Base-by-base conservation (phyloP, 1,140 invertebrate species). In the Bombus terrestris region DNA sequence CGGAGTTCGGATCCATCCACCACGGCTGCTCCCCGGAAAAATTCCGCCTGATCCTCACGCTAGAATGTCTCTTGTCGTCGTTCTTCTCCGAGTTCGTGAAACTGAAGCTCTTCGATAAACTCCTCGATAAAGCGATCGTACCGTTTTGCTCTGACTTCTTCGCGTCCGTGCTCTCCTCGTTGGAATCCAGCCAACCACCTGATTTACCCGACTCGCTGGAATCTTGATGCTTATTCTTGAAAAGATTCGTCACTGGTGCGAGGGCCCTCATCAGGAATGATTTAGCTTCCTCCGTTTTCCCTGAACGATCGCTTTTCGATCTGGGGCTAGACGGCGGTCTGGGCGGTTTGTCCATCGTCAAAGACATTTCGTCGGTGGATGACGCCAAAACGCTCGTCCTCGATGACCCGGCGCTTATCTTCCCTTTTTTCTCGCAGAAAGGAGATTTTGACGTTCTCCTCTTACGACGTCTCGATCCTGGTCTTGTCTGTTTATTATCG, bases 231-330 rank as follows among this genome's bases (percentile, higher is more conserved):
- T 96, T 96, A n/a, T 93, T 92, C 93, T 96, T 97, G 91, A 97
- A 97, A 28, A 97, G 93, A 93, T 96, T 97, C 1, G 97, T 96
- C 5, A 97, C 97, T 0, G 97, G 97, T 57, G 96, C 96, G 80
- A 97, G 91, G 28, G 97, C 97, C 92, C 97, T 94, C 92, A 97
- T 97, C 68, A 98, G 93, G 91, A 97, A 97, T 8, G 96, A 96
- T 92, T 97, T 97, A 0, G 97, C 96, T 89, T 97, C 97, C 92
- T 97, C 96, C 4, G 95, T 95, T 87, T 96, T 96, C 13, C 82
- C 90, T 5, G 92, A 93, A 82, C 95, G 95, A 89, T 96, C 96
- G 87, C 93, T 95, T 76, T 93, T 95, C 9, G 92, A 92, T 90
- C 94, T 94, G 8, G 95, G 92, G 89, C 94, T 95, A 1, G 96